Evolutionary conservation across 2,113 vertebrate genomes (phyloP), one percentile per base, ranked within the genome.

Genomic region (Oncorhynchus clarkii): DNA sequence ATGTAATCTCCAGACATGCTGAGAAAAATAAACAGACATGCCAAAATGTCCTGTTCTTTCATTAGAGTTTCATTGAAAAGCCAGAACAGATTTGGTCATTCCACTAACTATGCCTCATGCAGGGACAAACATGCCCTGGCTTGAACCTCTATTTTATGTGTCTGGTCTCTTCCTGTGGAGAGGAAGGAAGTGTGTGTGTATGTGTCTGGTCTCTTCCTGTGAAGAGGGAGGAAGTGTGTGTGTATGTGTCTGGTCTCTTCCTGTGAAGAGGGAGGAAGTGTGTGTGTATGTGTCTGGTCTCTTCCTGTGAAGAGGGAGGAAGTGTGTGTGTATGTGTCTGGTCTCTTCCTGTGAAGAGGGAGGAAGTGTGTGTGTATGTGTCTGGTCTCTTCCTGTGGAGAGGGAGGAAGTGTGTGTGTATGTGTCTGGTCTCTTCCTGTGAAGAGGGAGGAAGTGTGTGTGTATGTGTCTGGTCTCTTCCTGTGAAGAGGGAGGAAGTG

Each of bases 21-120:
- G 59, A 34, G 27, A 13, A 59, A 67, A n/a, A 29, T 13, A 64
- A 70, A 65, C 57, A 81, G 59, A 65, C 51, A 20, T 66, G 68
- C 26, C 73, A 54, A 67, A 83, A 72, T 59, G 49, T 71, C 34
- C 18, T 78, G 71, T 14, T 76, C 65, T 72, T 57, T 62, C 54
- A 57, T 57, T 20, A 57, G 51, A 16, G 16, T 57, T 57, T 73
- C 69, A 78, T 22, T 49, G 29, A 67, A 51, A 59, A 20, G 13
- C 45, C 57, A 66, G 9, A 24, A 57, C 59, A 70, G 65, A 70
- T 48, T 14, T 13, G 2, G 1, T 18, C 59, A 18, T 11, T 69
- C 67, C 16, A 24, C 20, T 6, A 9, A n/a, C 24, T 69, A 78
- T 67, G 65, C 26, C 24, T 22, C 11, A 14, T 29, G 14, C 65